Evolutionary conservation across 2,113 vertebrate species (phyloP), one percentile per base, ranked within the genome.

Genomic region (Recurvirostra avosetta): DNA sequence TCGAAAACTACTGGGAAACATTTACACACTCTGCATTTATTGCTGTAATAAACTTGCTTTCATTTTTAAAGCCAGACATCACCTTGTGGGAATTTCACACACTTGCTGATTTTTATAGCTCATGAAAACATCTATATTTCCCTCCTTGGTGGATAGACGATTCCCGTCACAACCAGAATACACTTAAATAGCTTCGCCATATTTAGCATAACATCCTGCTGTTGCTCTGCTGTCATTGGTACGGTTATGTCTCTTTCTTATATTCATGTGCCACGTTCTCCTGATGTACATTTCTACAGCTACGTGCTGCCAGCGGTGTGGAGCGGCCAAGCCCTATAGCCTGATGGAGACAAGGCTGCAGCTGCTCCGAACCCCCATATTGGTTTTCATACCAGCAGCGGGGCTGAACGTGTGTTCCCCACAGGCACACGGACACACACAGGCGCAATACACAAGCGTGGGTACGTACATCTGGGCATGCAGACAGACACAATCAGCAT

Each of bases 381-480:
- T 66, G 30, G 21, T 41, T 32, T 23, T 15, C 34, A 21, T 20
- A 18, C 8, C 25, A 45, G 66, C 26, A 68, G 32, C 27, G 12
- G 61, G n/a, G 74, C 73, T 49, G 80, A 15, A 9, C 1, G 1
- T 1, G 3, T 13, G 27, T 8, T 73, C 26, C 47, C 80, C 12
- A 8, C 0, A 4, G 13, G 23, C n/a, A 20, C 21, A 14, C 0
- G 1, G 26, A 16, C 43, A 12, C 38, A 4, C 16, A 5, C 0
- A 2, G 25, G 36, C 19, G 62, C 21, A 17, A 36, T 2, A 4
- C 19, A 9, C 8, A 6, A 15, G 6, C 5, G 6, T 1, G 9
- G 23, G 9, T 6, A 26, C 3, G 0, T 19, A 1, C 18, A 10
- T 38, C 27, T 26, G 70, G 63, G 34, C 38, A 32, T 30, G 10